Evolutionary conservation across 2,888 invertebrate genomes (phyloP).

Genomic region (Archips crataeganus): DNA sequence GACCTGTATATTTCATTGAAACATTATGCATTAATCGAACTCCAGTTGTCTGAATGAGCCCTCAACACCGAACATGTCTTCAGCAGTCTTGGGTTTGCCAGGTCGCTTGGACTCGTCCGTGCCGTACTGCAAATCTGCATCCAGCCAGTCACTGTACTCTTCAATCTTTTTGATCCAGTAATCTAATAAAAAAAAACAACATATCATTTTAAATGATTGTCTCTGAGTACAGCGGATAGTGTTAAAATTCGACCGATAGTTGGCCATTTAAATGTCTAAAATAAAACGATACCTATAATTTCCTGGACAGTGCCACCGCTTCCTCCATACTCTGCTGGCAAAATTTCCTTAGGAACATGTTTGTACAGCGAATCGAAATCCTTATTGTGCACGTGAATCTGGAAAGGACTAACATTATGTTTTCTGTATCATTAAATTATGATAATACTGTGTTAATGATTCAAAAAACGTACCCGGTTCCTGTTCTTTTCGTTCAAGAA

Average conservation of each 20-base stretch:
- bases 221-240: no score
- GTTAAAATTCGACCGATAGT: no score
- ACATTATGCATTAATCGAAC: conserved; percentile 51
- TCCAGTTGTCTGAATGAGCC: conserved; percentile 78
- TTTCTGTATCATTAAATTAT: background rate
- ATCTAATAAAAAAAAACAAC: conserved; percentile 49
- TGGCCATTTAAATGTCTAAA: background rate
- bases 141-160: conserved; percentile 76
- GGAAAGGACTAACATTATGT: conserved; percentile 46
- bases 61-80: conserved; percentile 78
- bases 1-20: no score
- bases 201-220: background rate
- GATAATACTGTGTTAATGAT: background rate
- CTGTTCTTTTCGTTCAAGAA: conserved; percentile 83
- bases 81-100: conserved; percentile 75
- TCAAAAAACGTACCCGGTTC: conserved; percentile 68
- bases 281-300: conserved; percentile 67
- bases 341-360: conserved; percentile 81
- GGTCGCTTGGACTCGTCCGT: conserved; percentile 81
- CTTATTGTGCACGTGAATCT: conserved; percentile 80
- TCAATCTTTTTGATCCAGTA: conserved; percentile 69
- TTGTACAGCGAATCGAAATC: conserved; percentile 80
- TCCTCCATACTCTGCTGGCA: conserved; percentile 88
- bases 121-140: conserved; percentile 76
- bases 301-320: conserved; percentile 80